A percentile compares a stretch with the other conserved stretches of the same genome.
phyloP scores from a whole-genome alignment of 2,888 invertebrate species.

The Patella depressa region DNA sequence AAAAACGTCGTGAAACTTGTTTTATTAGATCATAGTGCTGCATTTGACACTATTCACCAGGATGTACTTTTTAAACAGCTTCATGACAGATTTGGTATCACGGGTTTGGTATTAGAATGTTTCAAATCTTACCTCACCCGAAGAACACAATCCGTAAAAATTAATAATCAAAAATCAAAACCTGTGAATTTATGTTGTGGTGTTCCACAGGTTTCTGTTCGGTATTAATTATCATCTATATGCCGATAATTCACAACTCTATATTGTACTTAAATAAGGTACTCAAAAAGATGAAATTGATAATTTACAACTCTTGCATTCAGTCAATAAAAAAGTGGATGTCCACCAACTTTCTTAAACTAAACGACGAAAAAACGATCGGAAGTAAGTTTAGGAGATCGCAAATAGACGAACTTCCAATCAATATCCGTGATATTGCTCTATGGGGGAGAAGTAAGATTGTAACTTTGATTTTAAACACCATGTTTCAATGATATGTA shows the following conservation, averaged over 20 bases:
- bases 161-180: too few species aligned
- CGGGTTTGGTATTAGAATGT: neutral
- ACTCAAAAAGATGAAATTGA: too few species aligned
- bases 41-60: neutral
- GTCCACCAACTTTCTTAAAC: neutral
- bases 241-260: too few species aligned
- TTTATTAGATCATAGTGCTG: constrained; percentile 1
- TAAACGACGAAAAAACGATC: constrained; percentile 7
- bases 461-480: neutral
- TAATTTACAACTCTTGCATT: too few species aligned
- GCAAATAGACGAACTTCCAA: neutral
- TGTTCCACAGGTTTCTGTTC: too few species aligned
- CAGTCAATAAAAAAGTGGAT: too few species aligned
- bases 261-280: too few species aligned
- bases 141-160: too few species aligned
- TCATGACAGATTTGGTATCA: neutral
- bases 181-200: too few species aligned
- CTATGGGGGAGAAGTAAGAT: neutral
- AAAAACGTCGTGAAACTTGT: neutral
- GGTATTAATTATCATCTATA: too few species aligned
- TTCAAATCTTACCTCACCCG: neutral
- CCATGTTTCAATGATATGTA: too few species aligned
- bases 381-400: neutral
- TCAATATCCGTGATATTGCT: neutral
- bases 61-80: neutral